Evolutionary conservation across 2,888 invertebrate genomes (phyloP).

Genomic region (Alloplasta piceator): DNA sequence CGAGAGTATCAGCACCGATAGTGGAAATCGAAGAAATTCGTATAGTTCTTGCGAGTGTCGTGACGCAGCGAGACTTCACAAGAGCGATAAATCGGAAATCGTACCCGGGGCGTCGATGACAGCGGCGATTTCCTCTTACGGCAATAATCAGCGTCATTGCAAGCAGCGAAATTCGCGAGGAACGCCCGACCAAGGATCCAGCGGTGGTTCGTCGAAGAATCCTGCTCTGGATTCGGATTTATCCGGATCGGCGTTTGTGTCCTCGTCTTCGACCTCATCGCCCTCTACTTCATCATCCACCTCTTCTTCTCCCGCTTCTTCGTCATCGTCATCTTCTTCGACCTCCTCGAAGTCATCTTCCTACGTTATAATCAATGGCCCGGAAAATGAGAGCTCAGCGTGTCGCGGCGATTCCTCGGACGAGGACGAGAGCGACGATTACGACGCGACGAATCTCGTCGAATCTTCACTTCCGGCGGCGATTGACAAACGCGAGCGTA

Average conservation of each 20-base stretch:
- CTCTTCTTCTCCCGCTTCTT: conserved; percentile 62
- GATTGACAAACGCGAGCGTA: conserved; percentile 86
- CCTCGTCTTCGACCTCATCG: conserved; percentile 19
- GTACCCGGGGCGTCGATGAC: conserved; percentile 16
- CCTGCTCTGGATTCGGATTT: no score
- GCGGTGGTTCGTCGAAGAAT: background rate
- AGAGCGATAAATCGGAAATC: conserved; percentile 64
- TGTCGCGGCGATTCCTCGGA: conserved; percentile 72
- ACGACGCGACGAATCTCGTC: conserved; percentile 86
- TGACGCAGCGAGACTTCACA: conserved; percentile 71
- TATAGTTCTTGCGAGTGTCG: conserved; percentile 75
- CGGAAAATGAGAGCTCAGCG: conserved; percentile 76
- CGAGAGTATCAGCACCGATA: conserved; percentile 89
- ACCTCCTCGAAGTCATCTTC: conserved; percentile 68
- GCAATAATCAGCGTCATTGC: conserved; percentile 58
- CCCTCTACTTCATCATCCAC: conserved; percentile 35
- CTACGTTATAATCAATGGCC: conserved; percentile 80
- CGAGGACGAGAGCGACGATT: conserved; percentile 75
- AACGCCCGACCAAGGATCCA: background rate
- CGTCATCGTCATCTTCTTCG: conserved; percentile 64
- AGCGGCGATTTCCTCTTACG: conserved; percentile 45
- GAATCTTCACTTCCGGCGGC: conserved; percentile 88
- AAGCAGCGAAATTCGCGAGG: conserved; percentile 35
- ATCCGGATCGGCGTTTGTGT: background rate
- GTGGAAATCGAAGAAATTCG: conserved; percentile 79